Conservation (phyloP, 2,113 vertebrate genomes). For the Sciurus niger region DNA sequence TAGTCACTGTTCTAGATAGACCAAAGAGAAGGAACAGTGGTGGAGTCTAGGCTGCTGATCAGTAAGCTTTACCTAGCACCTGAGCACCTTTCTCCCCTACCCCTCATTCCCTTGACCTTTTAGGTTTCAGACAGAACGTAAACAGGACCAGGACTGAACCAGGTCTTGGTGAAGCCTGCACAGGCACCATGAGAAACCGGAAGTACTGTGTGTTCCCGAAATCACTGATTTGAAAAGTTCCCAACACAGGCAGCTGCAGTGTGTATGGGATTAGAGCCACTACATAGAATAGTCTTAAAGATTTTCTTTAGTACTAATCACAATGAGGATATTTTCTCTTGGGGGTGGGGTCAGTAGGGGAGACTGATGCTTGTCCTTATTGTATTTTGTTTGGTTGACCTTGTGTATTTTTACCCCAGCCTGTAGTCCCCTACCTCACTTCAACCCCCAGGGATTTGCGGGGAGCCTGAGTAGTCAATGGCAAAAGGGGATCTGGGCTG, state of each 20-base stretch:
- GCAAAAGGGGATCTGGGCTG: neutral
- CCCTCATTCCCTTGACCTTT: neutral
- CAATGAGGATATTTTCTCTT: slow-evolving; percentile 32
- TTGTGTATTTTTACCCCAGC: slow-evolving; percentile 53
- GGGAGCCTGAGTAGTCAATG: slow-evolving; percentile 43
- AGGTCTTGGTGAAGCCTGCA: slow-evolving; percentile 2
- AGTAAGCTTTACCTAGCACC: slow-evolving; percentile 85
- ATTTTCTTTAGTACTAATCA: slow-evolving; percentile 61
- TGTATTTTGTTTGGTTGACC: slow-evolving; percentile 69
- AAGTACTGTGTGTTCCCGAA: slow-evolving; percentile 63
- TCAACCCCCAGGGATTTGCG: slow-evolving; percentile 51
- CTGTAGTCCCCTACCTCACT: neutral
- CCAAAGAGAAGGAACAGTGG: slow-evolving; percentile 90
- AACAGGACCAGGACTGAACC: slow-evolving; percentile 55
- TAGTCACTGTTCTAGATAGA: slow-evolving; percentile 89
- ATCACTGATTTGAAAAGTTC: slow-evolving; percentile 78
- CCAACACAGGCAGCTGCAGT: slow-evolving; percentile 58
- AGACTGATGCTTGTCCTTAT: slow-evolving; percentile 9
- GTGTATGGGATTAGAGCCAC: slow-evolving; percentile 70
- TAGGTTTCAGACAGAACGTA: slow-evolving; percentile 63
- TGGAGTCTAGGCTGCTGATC: slow-evolving; percentile 84
- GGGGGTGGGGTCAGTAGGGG: neutral
- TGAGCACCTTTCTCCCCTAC: slow-evolving; percentile 72
- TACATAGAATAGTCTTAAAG: slow-evolving; percentile 64
- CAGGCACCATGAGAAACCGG: slow-evolving; percentile 54